These are phyloP conservation scores for Beris morrisii DNA, from an alignment of 2,888 invertebrate genomes.

Conservation along the genomic window DNA sequence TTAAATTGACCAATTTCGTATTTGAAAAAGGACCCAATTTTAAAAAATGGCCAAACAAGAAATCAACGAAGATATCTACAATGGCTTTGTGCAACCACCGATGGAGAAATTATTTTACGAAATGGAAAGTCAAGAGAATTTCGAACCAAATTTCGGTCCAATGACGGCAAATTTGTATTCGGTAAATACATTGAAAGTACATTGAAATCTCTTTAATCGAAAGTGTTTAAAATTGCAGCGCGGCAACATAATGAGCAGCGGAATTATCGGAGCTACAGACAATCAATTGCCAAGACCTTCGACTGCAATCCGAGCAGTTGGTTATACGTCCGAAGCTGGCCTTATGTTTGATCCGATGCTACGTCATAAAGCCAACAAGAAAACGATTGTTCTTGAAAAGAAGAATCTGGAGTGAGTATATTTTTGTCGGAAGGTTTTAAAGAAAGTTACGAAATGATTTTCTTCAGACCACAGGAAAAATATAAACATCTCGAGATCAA, in stretches of 20 bases:
- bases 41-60: slow-evolving; percentile 15
- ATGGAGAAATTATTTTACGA: slow-evolving; percentile 31
- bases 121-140: slow-evolving; percentile 25
- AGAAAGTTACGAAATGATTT: slow-evolving; percentile 10
- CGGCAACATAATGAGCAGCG: slow-evolving; percentile 13
- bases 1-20: not conserved
- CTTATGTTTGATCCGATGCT: slow-evolving; percentile 74
- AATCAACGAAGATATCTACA: slow-evolving; percentile 28
- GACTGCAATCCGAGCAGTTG: slow-evolving; percentile 95
- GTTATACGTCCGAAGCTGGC: slow-evolving; percentile 79
- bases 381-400: slow-evolving; percentile 66
- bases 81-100: slow-evolving; percentile 30
- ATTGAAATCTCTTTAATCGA: not conserved
- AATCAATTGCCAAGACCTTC: slow-evolving; percentile 72
- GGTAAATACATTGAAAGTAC: not conserved
- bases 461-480: slow-evolving; percentile 83
- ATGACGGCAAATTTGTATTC: slow-evolving; percentile 28
- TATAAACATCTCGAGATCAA: slow-evolving; percentile 85
- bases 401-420: slow-evolving; percentile 50
- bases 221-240: slow-evolving; percentile 17
- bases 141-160: slow-evolving; percentile 21
- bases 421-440: not conserved
- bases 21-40: too few relatives aligned
- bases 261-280: slow-evolving; percentile 41
- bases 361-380: slow-evolving; percentile 60